Base-by-base conservation (phyloP, 2,888 invertebrate species). In the Acanthosoma haemorrhoidale region DNA sequence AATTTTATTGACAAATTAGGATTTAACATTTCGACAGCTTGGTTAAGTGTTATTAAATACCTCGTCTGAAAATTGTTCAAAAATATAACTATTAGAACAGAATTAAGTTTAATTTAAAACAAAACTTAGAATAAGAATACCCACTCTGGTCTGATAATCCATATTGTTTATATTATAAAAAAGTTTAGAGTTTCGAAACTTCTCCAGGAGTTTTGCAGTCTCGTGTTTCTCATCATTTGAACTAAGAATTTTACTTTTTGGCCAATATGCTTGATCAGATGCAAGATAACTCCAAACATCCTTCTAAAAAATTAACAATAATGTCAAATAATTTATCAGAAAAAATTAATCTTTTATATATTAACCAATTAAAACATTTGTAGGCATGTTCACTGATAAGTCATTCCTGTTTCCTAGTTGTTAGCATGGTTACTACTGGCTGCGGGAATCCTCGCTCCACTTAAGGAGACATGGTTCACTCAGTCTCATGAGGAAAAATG, bases 1-100 rank as follows among this genome's bases (percentile, higher is more conserved):
- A 90, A 87, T 79, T 91, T 91, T 2, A 91, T 88, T 0, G 90
- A 90, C 4, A 91, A 84, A 75, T 88, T 88, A 0, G 90, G 88
- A 77, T 87, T 88, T 34, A 87, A 80, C 16, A 85, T 84, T 76
- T 88, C 87, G 29, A 89, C 81, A 0, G 90, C 90, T 78, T 90
- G 90, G 77, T 91, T 90, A 71, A 90, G 84, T 9, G 87, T 85
- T 89, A 91, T 88, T 79, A 91, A 80, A 75, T 85, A 84, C 76
- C 86, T 84, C n/a, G 89, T 90, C 87, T 88, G 80, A 43, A 74
- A 74, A 59, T 11, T 64, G 25, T 34, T n/a, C n/a, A 43, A 25
- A 38, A 51, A 51, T n/a, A 4, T 6, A 32, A 2, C 2, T 13
- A n/a, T 3, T 51, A 51, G 25, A 51, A 51, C 25, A 31, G 8